These are phyloP conservation scores for Panonychus citri DNA, from an alignment of 1,140 invertebrate species.

Conservation along the genomic window DNA sequence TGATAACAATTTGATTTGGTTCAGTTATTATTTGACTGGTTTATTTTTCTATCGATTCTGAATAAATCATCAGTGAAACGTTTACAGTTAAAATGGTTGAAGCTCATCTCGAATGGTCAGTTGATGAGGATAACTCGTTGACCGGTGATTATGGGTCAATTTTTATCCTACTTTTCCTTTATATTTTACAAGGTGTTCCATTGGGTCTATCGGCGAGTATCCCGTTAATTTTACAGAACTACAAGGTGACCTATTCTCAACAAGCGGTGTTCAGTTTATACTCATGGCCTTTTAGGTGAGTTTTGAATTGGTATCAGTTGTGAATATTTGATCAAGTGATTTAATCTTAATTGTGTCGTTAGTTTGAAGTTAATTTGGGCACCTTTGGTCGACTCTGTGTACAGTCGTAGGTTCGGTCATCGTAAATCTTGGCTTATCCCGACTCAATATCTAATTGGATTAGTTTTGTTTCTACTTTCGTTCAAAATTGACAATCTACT, in stretches of 20 bases:
- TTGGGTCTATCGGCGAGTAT: slow-evolving; percentile 74
- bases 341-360: neutral
- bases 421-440: slow-evolving; percentile 94
- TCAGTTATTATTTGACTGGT: no score
- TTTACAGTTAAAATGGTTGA: no score
- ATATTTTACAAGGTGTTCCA: slow-evolving; percentile 86
- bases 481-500: slow-evolving; percentile 7
- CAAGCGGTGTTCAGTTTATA: slow-evolving; percentile 97
- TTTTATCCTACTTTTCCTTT: slow-evolving; percentile 62
- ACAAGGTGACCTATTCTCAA: slow-evolving; percentile 64
- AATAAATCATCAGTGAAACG: no score
- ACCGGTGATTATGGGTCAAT: slow-evolving; percentile 30
- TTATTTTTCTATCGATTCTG: no score
- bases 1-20: no score
- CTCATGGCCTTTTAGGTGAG: slow-evolving; percentile 72
- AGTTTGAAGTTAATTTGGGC: slow-evolving; percentile 90
- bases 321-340: no score
- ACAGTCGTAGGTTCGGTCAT: slow-evolving; percentile 53
- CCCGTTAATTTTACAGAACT: slow-evolving; percentile 80
- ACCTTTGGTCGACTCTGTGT: slow-evolving; percentile 83
- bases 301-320: neutral
- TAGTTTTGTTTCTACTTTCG: slow-evolving; percentile 63
- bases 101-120: no score
- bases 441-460: slow-evolving; percentile 45
- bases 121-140: no score